Evolutionary conservation across 2,797 vertebrate species (phyloP).

Genomic region (Chloroceryle amazona): DNA sequence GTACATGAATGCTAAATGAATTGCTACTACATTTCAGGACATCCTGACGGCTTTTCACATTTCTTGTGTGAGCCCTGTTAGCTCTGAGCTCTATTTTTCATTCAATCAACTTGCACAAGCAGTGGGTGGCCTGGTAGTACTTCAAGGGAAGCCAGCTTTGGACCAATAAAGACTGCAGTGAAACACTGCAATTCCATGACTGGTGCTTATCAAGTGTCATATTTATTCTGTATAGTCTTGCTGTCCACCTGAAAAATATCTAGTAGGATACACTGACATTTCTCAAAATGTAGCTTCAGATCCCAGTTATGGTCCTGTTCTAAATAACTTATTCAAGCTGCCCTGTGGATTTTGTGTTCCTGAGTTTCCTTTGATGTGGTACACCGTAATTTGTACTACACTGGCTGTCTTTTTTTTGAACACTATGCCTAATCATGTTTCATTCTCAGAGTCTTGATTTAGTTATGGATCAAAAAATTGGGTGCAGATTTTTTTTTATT

Average conservation of each 20-base stretch:
- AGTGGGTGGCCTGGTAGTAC: not conserved
- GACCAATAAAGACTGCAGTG: not conserved
- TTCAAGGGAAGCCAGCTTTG: not conserved
- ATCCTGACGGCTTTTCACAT: not conserved
- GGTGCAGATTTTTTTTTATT: not conserved
- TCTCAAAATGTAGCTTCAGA: not conserved
- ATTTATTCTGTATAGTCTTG: not conserved
- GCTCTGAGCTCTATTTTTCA: not conserved
- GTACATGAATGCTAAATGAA: not conserved
- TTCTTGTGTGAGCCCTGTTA: not conserved
- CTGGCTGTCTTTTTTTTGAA: not conserved
- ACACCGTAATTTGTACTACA: constrained; percentile 48
- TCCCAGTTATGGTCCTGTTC: not conserved
- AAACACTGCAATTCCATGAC: not conserved
- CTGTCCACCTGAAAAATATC: constrained; percentile 3
- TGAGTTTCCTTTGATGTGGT: constrained; percentile 52
- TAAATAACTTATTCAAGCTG: constrained; percentile 36
- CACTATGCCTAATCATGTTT: not conserved
- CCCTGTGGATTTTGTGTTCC: not conserved
- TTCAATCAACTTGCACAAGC: not conserved
- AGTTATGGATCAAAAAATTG: constrained; percentile 18
- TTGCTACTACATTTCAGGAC: not conserved
- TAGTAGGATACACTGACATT: not conserved
- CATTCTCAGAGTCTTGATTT: constrained; percentile 3
- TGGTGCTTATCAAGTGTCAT: not conserved